Base-by-base conservation (phyloP, 2,797 vertebrate species). In the Acipenser oxyrinchus region DNA sequence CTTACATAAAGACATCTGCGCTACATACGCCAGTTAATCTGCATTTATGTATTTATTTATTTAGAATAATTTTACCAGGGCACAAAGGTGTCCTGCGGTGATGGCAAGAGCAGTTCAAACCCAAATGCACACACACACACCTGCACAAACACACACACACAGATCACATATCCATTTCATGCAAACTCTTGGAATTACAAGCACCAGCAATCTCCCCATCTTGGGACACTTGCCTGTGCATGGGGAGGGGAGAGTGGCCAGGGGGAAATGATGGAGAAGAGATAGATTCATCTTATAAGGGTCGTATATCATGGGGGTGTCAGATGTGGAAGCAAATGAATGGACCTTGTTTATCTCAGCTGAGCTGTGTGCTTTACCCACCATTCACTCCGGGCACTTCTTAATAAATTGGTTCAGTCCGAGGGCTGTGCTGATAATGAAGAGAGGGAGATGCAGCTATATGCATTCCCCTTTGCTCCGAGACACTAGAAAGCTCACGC, bases 321-420 rank as follows among this genome's bases (percentile, higher is more conserved):
- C 94, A 94, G 90, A 88, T 94, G 90, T 94, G 87, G 90, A 94
- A 91, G 93, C 90, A 95, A 95, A 97, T 90, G 90, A 95, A 96
- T 93, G 89, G 92, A 74, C 88, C 87, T 87, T 93, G 92, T 98
- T 97, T 96, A 97, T 98, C 95, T 92, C 92, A 90, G 90, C 89
- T 92, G 88, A 90, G 91, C 90, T 89, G 83, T 88, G 90, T 84
- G 90, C 88, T 89, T 94, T 89, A 89, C 89, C 91, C 88, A 89
- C 89, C 87, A 83, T 86, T 90, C 83, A 87, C 90, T 92, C 88
- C 81, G 83, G 81, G 75, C 85, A 83, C 87, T 86, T 85, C 78
- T 85, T 95, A 97, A 97, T 97, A 97, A 96, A 98, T 95, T 95
- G 94, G 86, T 88, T 85, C 86, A 94, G 92, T 92, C 89, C 71